Conservation (phyloP, 1,140 invertebrate species). For the Thrips palmi region DNA sequence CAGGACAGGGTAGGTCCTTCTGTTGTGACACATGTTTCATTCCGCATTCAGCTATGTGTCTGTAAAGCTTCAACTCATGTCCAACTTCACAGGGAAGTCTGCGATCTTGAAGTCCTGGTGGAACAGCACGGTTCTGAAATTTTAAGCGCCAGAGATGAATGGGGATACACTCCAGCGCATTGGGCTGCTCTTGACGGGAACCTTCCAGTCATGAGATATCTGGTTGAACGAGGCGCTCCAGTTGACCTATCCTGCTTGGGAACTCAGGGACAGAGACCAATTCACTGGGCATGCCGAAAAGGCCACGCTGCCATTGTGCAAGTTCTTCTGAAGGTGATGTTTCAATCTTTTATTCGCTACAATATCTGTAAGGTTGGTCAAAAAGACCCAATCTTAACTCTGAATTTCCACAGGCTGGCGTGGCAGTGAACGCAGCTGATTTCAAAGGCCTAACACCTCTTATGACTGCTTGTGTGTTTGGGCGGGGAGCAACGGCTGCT, state of each 20-base stretch:
- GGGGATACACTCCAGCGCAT: slow-evolving; percentile 81
- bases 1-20: slow-evolving; percentile 31
- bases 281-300: slow-evolving; percentile 78
- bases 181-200: slow-evolving; percentile 80
- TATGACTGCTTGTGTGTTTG: slow-evolving; percentile 86
- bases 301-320: slow-evolving; percentile 75
- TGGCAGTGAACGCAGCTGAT: slow-evolving; percentile 72
- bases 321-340: slow-evolving; percentile 47
- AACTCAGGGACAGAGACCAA: slow-evolving; percentile 70
- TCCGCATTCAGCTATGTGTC: not conserved
- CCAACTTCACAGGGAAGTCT: slow-evolving; percentile 38
- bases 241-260: slow-evolving; percentile 72
- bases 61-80: slow-evolving; percentile 5
- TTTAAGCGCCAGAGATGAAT: slow-evolving; percentile 60
- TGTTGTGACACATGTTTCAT: not conserved
- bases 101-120: slow-evolving; percentile 53
- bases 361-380: slow-evolving; percentile 5
- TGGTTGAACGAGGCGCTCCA: slow-evolving; percentile 63
- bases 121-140: slow-evolving; percentile 54
- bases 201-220: slow-evolving; percentile 51
- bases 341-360: slow-evolving; percentile 12
- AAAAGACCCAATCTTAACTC: slow-evolving; percentile 8
- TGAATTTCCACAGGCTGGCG: slow-evolving; percentile 38
- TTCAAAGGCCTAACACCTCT: slow-evolving; percentile 79
- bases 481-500: slow-evolving; percentile 69